Conservation (phyloP, 2,797 vertebrate species). For the Molossus molossus region DNA sequence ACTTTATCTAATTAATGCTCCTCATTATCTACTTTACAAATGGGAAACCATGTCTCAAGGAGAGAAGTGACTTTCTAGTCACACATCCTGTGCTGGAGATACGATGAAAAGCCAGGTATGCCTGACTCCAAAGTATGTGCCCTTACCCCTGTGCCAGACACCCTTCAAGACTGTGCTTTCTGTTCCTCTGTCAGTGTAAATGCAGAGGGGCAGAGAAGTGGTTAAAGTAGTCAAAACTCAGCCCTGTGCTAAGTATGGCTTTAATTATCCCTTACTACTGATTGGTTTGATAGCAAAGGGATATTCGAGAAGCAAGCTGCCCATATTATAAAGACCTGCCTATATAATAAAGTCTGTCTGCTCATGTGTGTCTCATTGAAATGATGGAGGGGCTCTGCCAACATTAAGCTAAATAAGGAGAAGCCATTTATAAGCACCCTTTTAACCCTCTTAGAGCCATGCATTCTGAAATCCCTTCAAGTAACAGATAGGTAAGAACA, state of each 20-base stretch:
- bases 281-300: constrained; percentile 78
- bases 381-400: constrained; percentile 67
- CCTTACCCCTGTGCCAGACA: too few relatives aligned
- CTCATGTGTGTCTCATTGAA: constrained; percentile 82
- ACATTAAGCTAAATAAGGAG: constrained; percentile 72
- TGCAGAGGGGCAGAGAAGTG: constrained; percentile 17
- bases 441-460: constrained; percentile 69
- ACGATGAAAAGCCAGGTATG: neutral
- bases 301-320: constrained; percentile 76
- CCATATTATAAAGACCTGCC: constrained; percentile 69
- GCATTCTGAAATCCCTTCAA: constrained; percentile 73
- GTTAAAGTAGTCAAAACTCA: constrained; percentile 66
- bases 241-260: constrained; percentile 63
- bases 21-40: neutral
- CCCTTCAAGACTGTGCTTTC: neutral
- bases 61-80: neutral
- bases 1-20: neutral
- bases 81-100: neutral
- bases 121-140: neutral
- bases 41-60: constrained; percentile 36
- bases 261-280: constrained; percentile 77
- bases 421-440: constrained; percentile 71
- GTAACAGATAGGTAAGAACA: constrained; percentile 68
- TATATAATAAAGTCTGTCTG: constrained; percentile 67
- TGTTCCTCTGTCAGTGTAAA: neutral